Base-by-base conservation (phyloP, 2,797 vertebrate genomes). In the Carduelis carduelis region DNA sequence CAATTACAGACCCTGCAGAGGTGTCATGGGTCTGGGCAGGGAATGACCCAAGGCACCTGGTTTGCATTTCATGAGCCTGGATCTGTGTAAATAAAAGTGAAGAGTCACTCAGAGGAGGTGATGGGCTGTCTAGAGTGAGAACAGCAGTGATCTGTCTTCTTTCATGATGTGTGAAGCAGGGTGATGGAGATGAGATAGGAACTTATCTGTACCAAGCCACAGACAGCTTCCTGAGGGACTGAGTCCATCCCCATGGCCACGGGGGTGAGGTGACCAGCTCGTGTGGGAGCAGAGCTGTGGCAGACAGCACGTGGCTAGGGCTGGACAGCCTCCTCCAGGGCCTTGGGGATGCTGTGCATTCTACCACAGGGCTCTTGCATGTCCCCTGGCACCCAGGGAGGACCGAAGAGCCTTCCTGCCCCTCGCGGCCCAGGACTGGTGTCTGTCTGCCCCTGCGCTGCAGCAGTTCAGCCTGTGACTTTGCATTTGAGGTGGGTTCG, bases 401-500 rank as follows among this genome's bases (percentile, higher is more conserved):
- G 50, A 56, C 6, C 46, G 2, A 2, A 44, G 49, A 68, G 6
- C 14, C 49, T 18, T 22, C 22, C 24, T 35, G 32, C 35, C 53
- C 56, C 37, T 78, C 6, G 3, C 1, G 5, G 10, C 5, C 20
- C 34, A 41, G 56, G 11, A 3, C 11, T 52, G 60, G 35, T 7
- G 30, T 35, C 55, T 13, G 11, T 20, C 37, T 74, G 61, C 10
- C 23, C 11, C 43, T 27, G 37, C 35, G 6, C 20, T 41, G 16
- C 14, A 24, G 79, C 66, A 43, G 24, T 10, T 69, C 60, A 63
- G 44, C 60, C 49, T 41, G 27, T 32, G 39, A 19, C 69, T 47
- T 65, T 28, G 41, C 6, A 4, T 14, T 26, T 35, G 9, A 55
- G 39, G 39, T 0, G 3, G 21, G 28, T 8, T 27, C 0, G 0